These are phyloP conservation scores for Mycteria americana DNA, from an alignment of 2,797 vertebrate species.

Conservation along the genomic window DNA sequence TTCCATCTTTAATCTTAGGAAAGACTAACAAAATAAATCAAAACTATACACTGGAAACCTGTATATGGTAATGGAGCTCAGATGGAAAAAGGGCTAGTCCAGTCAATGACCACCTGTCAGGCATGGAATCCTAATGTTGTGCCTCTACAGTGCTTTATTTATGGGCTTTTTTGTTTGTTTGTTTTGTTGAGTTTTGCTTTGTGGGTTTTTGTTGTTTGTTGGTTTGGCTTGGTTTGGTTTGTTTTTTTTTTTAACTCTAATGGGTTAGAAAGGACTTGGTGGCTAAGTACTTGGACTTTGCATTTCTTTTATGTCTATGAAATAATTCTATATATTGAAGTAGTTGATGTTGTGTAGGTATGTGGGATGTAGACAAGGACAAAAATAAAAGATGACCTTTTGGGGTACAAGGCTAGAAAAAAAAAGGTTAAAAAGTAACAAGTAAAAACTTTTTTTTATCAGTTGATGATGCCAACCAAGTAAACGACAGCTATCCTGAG, in stretches of 20 bases:
- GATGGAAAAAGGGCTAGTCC: not conserved
- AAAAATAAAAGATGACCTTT: not conserved
- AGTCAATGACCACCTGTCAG: not conserved
- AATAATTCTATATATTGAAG: not conserved
- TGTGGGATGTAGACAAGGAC: not conserved
- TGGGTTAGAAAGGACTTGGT: not conserved
- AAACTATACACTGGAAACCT: not conserved
- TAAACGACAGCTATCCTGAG: not conserved
- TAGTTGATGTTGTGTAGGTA: not conserved
- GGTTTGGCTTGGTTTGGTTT: not conserved
- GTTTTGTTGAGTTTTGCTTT: not conserved
- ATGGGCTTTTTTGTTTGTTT: not conserved
- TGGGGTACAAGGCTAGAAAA: not conserved
- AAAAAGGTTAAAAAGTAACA: not conserved
- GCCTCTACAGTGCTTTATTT: not conserved
- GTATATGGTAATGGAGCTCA: not conserved
- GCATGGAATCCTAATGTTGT: not conserved
- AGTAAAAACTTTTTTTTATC: not conserved
- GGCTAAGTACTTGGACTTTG: not conserved
- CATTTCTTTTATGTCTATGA: not conserved
- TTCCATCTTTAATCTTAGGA: not conserved
- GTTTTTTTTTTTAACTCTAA: not conserved
- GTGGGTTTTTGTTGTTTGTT: not conserved
- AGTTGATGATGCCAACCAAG: not conserved
- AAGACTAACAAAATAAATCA: not conserved